A percentile compares a stretch with the other conserved stretches of the same genome.
These are phyloP conservation scores for Scolopax rusticola DNA, from an alignment of 2,797 vertebrate species.

Conservation along the genomic window DNA sequence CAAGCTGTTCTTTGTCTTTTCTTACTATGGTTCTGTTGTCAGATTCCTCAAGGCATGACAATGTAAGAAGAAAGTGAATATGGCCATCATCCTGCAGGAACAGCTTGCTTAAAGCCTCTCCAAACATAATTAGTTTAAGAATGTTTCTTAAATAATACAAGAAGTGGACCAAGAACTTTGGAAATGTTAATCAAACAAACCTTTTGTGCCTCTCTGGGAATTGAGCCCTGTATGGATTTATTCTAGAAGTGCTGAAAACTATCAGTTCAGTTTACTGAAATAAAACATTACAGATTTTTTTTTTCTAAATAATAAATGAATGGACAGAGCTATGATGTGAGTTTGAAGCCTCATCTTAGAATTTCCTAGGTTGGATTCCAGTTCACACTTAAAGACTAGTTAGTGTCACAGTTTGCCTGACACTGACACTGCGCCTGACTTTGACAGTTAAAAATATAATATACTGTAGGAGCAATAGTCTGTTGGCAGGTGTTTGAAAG, in stretches of 20 bases:
- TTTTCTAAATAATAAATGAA: not conserved
- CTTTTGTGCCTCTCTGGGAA: not conserved
- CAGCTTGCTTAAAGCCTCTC: not conserved
- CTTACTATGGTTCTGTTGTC: not conserved
- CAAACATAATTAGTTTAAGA: not conserved
- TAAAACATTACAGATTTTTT: not conserved
- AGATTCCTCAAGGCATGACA: not conserved
- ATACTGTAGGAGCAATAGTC: not conserved
- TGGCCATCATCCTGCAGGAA: not conserved
- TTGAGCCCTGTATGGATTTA: not conserved
- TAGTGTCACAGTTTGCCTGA: constrained; percentile 21
- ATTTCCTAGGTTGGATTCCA: not conserved
- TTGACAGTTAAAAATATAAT: not conserved
- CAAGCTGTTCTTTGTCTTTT: not conserved
- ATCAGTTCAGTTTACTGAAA: not conserved
- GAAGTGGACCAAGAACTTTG: not conserved
- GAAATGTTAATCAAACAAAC: not conserved
- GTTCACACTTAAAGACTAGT: not conserved
- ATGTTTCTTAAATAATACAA: not conserved
- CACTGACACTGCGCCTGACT: not conserved
- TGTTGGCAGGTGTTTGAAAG: not conserved
- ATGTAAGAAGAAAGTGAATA: not conserved
- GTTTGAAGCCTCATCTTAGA: not conserved
- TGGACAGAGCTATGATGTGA: not conserved
- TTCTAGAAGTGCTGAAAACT: not conserved